Evolutionary conservation across 2,113 vertebrate genomes (phyloP), one percentile per base, ranked within the genome.

Genomic region (Hirundichthys speculiger): DNA sequence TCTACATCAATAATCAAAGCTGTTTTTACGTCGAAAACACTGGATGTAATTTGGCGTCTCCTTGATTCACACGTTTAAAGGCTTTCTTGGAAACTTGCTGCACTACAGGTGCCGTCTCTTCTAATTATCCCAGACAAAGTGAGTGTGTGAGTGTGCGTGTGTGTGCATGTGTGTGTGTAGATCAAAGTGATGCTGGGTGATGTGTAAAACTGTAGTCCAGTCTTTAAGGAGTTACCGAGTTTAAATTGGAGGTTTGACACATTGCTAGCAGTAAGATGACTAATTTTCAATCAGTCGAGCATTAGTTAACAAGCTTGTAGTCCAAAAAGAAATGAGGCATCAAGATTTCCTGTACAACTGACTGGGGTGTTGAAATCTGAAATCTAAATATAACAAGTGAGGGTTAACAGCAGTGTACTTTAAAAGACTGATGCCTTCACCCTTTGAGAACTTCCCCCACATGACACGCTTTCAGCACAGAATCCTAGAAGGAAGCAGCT

Each of bases 51-150:
- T 52, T 48, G 43, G 48, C 15, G 6, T 65, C 64, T 51, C 40
- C 39, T 66, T 52, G 52, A 79, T 46, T 54, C 66, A 34, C 30
- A 34, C 7, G 11, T 34, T 3, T 5, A 59, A 63, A n/a, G 50
- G 18, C 50, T 30, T 80, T 84, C 47, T 64, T 69, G 50, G 79
- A 59, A 68, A 56, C 30, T 46, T 46, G 16, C n/a, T 22, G 42
- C 82, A 5, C 74, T 13, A 64, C 73, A 21, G 72, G 66, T 79
- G 77, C 65, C 9, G 66, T 77, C 80, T 64, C 27, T 58, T 77
- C 56, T 20, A 27, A 79, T 87, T 66, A 77, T 39, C n/a, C 43
- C 10, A 1, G 14, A 67, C 50, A 18, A 84, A 80, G 79, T 57
- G 55, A 27, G 30, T 38, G 7, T n/a, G 30, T 42, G 67, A 25